Base-by-base conservation (phyloP, 1,140 invertebrate species). In the Sarcophaga bullata region DNA sequence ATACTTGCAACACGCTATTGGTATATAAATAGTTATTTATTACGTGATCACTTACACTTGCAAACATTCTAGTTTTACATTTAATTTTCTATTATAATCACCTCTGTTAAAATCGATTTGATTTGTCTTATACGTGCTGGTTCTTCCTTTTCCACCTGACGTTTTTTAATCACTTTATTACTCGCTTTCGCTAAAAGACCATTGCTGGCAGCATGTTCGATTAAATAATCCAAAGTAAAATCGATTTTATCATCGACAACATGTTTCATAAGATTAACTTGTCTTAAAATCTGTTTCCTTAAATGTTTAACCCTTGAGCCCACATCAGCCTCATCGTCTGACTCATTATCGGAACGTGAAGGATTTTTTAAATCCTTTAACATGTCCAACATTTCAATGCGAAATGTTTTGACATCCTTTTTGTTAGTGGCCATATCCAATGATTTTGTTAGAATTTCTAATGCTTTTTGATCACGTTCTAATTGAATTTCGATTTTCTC, bases 401-500 rank as follows among this genome's bases (percentile, higher is more conserved):
- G 81, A 80, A 88, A 87, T 25, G 85, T 84, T 10, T 85, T 82
- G 0, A 85, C 84, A 15, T 85, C 82, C 46, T 87, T 87, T 7
- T 80, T 46, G 11, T 78, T 73, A 8, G 83, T 82, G 9, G 89
- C 81, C 11, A 88, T 82, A 72, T 90, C 89, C 84, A 90, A 85
- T 6, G 87, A 86, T 11, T 84, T 84, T 7, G 80, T 83, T 1
- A 90, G 85, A 25, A 90, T 89, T 0, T 84, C 83, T n/a, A 90
- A 54, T 0, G 89, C 85, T 1, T 82, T 80, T 49, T 85, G 81
- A 75, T 90, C 88, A 17, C 89, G 83, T 1, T 81, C 19, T 76
- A 90, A 50, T 80, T 87, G 86, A 10, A 85, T 82, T 82, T 90
- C 88, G 47, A 90, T 88, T 54, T 85, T 84, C 81, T 88, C 84